Evolutionary conservation across 64 coral and sea anemone species (phyloP).

Genomic region (Actinia equina): DNA sequence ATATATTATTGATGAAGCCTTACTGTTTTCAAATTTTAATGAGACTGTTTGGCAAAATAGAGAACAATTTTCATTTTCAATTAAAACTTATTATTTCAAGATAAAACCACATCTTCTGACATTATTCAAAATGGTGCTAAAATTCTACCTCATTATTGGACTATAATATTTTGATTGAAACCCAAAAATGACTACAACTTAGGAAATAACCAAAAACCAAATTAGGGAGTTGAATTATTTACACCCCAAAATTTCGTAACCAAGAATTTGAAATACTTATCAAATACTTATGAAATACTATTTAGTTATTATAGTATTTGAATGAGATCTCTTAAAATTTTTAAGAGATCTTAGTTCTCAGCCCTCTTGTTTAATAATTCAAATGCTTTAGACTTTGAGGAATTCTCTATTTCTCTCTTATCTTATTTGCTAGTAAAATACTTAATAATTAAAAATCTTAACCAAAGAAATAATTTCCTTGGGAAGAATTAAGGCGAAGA

Average conservation of each 20-base stretch:
- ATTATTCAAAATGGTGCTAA: background rate
- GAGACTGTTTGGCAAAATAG: background rate
- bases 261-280: background rate
- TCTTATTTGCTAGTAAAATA: background rate
- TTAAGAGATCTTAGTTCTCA: background rate
- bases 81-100: background rate
- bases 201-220: background rate
- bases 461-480: background rate
- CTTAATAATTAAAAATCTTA: background rate
- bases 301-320: background rate
- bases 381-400: background rate
- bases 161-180: background rate
- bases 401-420: background rate
- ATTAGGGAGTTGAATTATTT: background rate
- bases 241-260: background rate
- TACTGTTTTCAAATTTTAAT: background rate
- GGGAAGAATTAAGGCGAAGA: background rate
- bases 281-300: background rate
- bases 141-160: background rate
- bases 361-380: background rate
- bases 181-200: background rate
- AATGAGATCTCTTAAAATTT: background rate
- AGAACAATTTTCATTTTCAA: background rate
- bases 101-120: background rate
- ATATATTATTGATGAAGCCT: background rate